Conservation (phyloP, 2,113 vertebrate species). For the Camelus bactrianus region DNA sequence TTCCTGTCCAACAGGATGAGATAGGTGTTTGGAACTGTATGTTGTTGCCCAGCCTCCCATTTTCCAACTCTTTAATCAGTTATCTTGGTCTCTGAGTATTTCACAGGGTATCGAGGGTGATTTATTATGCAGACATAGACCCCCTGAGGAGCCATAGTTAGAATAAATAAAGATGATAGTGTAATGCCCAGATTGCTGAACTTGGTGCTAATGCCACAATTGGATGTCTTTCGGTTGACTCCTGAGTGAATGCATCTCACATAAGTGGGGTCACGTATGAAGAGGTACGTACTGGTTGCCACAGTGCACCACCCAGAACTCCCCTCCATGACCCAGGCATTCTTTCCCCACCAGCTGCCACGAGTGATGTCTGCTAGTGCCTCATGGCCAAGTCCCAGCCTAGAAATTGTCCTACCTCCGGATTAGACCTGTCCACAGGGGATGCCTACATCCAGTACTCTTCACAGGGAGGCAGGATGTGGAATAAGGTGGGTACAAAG, state of each 20-base stretch:
- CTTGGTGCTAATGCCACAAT: neutral
- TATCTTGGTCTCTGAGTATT: neutral
- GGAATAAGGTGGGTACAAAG: neutral
- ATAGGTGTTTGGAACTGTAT: neutral
- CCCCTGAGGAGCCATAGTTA: neutral
- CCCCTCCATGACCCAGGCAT: neutral
- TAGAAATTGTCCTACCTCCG: neutral
- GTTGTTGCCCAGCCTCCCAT: neutral
- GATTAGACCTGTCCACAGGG: neutral
- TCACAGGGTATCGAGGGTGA: neutral
- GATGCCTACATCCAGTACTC: neutral
- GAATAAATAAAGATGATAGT: neutral
- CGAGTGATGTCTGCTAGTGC: neutral
- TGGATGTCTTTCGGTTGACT: neutral
- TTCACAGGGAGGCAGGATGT: neutral
- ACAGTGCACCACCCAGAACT: no score
- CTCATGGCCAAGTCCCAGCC: neutral
- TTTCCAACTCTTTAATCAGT: neutral
- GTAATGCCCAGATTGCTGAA: neutral
- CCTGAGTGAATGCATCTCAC: neutral
- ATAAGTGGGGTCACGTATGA: neutral
- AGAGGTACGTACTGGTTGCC: neutral
- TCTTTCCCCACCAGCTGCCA: neutral
- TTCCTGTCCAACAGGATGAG: neutral
- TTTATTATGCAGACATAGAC: neutral